Percentiles rank a stretch among this genome's conserved stretches.
Evolutionary conservation across 2,797 vertebrate species (phyloP).

Genomic region (Hyperoplus lanceolatus): DNA sequence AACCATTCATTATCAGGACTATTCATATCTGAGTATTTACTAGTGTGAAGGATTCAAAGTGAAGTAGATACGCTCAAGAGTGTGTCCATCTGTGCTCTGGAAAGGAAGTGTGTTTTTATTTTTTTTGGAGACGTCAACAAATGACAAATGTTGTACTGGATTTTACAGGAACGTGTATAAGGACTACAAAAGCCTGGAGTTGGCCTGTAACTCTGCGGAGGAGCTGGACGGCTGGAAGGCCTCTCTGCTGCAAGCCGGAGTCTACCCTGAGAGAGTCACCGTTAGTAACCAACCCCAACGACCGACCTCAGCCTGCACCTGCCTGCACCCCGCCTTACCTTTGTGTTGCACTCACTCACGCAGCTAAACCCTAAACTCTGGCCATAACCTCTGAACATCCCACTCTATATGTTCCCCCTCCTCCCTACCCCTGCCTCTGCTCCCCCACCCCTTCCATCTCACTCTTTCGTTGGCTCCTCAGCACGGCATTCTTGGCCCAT

Average conservation of each 20-base stretch:
- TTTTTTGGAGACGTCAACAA: conserved; percentile 11
- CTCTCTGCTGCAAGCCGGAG: conserved; percentile 92
- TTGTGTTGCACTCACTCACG: conserved; percentile 30
- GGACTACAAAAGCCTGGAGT: conserved; percentile 93
- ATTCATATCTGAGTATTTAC: too few relatives aligned
- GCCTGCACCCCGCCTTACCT: conserved; percentile 43
- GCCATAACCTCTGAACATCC: conserved; percentile 48
- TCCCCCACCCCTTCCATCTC: conserved; percentile 67
- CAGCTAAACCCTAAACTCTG: conserved; percentile 52
- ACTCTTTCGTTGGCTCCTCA: conserved; percentile 84
- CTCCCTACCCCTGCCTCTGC: background rate
- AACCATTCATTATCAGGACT: too few relatives aligned
- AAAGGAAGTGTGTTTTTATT: background rate
- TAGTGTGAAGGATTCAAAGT: too few relatives aligned
- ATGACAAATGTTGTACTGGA: conserved; percentile 41
- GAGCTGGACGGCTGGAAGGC: conserved; percentile 97
- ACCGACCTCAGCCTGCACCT: conserved; percentile 67
- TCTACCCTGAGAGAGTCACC: conserved; percentile 91
- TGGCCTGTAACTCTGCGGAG: conserved; percentile 92
- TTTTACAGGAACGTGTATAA: conserved; percentile 94
- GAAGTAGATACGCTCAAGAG: background rate
- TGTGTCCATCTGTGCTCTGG: background rate
- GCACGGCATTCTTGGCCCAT: conserved; percentile 83
- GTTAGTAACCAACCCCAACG: conserved; percentile 89
- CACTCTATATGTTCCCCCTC: conserved; percentile 57